Conservation (phyloP, 2,113 vertebrate genomes). For the Aptenodytes forsteri region DNA sequence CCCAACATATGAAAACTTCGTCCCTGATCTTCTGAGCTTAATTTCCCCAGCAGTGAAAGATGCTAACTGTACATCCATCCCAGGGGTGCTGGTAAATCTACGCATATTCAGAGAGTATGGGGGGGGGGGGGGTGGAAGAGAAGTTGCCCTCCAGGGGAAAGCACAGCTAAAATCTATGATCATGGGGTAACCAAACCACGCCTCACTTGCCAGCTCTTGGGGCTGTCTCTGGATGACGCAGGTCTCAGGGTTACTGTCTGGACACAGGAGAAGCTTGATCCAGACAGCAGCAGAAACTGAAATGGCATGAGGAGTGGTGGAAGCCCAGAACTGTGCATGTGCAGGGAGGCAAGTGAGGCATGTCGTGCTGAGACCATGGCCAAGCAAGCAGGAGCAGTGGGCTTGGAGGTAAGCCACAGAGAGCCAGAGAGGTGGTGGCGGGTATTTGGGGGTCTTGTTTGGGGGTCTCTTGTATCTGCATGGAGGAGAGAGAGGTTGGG, state of each 20-base stretch:
- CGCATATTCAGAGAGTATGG: neutral
- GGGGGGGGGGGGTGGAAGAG: accelerated
- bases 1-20: neutral
- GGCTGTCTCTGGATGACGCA: neutral
- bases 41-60: neutral
- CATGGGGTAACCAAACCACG: neutral
- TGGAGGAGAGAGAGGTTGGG: neutral
- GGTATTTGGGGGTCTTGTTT: neutral
- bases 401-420: neutral
- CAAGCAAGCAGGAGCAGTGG: neutral
- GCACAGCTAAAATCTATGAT: neutral
- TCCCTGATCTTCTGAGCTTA: neutral
- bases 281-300: neutral
- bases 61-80: neutral
- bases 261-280: neutral
- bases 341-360: neutral
- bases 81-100: neutral
- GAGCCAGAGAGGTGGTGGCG: neutral
- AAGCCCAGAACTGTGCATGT: neutral
- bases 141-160: neutral
- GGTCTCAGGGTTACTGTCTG: neutral
- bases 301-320: neutral
- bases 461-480: neutral
- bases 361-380: accelerated
- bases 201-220: neutral